These are phyloP conservation scores for Neofelis nebulosa DNA, from an alignment of 2,113 vertebrate genomes.

Conservation along the genomic window DNA sequence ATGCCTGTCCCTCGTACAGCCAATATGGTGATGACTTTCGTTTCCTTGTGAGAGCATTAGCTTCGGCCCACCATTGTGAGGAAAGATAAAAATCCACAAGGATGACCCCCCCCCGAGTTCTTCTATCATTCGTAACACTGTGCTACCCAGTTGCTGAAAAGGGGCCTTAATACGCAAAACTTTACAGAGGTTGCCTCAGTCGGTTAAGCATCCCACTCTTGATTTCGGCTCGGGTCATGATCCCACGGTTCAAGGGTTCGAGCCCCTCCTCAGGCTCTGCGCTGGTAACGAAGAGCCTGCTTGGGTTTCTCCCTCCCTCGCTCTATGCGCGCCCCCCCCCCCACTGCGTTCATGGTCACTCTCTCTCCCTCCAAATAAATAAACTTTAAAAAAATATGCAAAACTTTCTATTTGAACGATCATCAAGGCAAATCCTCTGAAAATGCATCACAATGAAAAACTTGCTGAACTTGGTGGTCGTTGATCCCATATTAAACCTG, in stretches of 20 bases:
- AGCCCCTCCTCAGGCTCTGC: too few relatives aligned
- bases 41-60: background rate
- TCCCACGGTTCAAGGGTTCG: too few relatives aligned
- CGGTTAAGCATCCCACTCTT: too few relatives aligned
- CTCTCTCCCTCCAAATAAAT: too few relatives aligned
- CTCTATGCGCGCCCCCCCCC: too few relatives aligned
- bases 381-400: background rate
- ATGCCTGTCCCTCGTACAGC: background rate
- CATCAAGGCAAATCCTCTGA: slow-evolving; percentile 38
- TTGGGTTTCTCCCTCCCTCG: too few relatives aligned
- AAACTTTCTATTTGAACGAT: slow-evolving; percentile 29
- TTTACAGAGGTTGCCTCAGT: background rate
- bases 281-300: too few relatives aligned
- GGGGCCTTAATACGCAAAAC: background rate
- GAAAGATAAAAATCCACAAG: slow-evolving; percentile 2
- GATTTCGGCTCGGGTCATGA: too few relatives aligned
- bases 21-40: background rate
- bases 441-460: slow-evolving; percentile 28
- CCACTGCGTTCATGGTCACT: too few relatives aligned
- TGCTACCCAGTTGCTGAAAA: background rate
- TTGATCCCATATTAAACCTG: background rate
- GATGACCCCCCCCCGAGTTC: background rate
- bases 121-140: background rate
- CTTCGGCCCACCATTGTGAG: background rate
- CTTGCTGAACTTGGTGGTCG: background rate